Evolutionary conservation across 2,797 vertebrate species (phyloP), one percentile per base, ranked within the genome.

Genomic region (Hybognathus amarus): DNA sequence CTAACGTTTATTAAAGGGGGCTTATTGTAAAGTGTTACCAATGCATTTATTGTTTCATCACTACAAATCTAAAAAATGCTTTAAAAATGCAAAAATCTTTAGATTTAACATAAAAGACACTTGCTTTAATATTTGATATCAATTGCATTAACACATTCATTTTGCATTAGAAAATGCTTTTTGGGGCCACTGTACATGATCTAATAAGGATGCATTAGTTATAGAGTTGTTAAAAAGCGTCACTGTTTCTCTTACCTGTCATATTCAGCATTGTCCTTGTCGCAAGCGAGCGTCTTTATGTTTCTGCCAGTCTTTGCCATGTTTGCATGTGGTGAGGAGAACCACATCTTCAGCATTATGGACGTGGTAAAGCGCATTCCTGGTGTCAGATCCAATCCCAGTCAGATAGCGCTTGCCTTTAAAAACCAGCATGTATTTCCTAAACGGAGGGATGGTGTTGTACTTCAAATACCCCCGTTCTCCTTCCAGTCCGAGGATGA

Each of bases 301-400:
- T 92, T 97, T 98, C 92, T 98, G 98, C 98, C 98, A 99, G 96
- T 99, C 98, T 91, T 99, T 99, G 83, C 98, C 98, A 82, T 99
- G 98, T 90, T 97, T 99, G 94, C 98, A 99, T 79, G 98, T 99
- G 91, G 98, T 99, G 92, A 99, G 96, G 86, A 99, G 97, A 87
- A 99, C 93, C 88, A 99, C 96, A 77, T 99, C 98, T 93, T 99
- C 97, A 0, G 97, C 96, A 87, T 99, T 99, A 88, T 99, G 98
- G 85, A 99, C 96, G 87, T 99, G 98, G 94, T 99, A 96, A 94
- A 99, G 96, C 92, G 98, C 97, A 90, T 99, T 99, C 94, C 98
- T 97, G 87, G 97, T 97, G 95, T 99, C 98, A 73, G 98, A 99
- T 79, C 98, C 98, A 90, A 99, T 99, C 92, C 98, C 98, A 74